A percentile compares a stretch with the other conserved stretches of the same genome.
These are phyloP conservation scores for Diglossa cyanea DNA, from an alignment of 2,797 vertebrate genomes.

Conservation along the genomic window DNA sequence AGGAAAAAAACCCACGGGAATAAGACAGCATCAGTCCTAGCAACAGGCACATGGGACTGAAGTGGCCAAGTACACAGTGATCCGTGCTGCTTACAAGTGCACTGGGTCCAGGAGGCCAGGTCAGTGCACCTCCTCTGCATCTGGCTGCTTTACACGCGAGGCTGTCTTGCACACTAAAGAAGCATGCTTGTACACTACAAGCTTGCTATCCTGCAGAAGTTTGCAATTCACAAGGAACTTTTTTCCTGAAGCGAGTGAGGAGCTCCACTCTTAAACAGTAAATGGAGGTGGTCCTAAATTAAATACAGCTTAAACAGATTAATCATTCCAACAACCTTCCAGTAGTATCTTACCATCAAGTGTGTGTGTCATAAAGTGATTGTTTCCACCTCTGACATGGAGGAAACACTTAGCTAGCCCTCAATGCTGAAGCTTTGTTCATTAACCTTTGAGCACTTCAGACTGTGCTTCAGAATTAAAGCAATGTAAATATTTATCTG, in stretches of 20 bases:
- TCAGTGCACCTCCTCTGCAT: background rate
- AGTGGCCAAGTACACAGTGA: background rate
- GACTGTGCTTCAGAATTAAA: background rate
- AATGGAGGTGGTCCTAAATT: background rate
- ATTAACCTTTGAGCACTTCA: slow-evolving; percentile 14
- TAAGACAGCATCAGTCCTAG: background rate
- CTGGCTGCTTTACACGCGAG: background rate
- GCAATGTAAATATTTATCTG: background rate
- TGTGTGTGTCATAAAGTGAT: background rate
- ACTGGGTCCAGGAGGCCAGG: rapidly evolving
- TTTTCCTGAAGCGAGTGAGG: background rate
- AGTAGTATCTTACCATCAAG: background rate
- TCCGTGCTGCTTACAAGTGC: rapidly evolving
- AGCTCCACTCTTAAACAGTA: background rate
- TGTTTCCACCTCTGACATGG: background rate
- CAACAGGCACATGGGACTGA: background rate
- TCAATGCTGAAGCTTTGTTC: background rate
- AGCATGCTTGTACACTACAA: background rate
- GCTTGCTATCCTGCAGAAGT: background rate
- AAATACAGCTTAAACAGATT: background rate
- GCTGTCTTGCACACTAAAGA: background rate
- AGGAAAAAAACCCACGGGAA: background rate
- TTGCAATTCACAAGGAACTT: background rate
- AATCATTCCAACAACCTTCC: background rate
- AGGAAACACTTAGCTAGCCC: background rate